A percentile compares a stretch with the other conserved stretches of the same genome.
These are phyloP conservation scores for Mesochorus sp. DNA, from an alignment of 2,888 invertebrate species.

Conservation along the genomic window DNA sequence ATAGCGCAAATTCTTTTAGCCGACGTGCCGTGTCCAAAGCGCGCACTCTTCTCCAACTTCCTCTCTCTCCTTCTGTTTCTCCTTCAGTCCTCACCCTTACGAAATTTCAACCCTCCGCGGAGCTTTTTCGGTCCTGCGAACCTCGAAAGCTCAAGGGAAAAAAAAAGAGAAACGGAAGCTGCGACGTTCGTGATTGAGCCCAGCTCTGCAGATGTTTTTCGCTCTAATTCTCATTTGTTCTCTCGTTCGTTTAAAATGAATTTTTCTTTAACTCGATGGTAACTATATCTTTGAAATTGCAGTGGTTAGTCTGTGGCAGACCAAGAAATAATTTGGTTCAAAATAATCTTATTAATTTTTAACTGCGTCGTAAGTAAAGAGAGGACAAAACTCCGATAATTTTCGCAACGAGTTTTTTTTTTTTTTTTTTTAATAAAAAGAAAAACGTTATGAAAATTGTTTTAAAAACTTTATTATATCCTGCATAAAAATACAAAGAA, in stretches of 20 bases:
- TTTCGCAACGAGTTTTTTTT: too few relatives aligned
- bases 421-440: too few relatives aligned
- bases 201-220: conserved; percentile 8
- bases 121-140: conserved; percentile 4
- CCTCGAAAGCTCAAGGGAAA: neutral
- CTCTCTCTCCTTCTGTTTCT: neutral
- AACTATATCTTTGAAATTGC: neutral
- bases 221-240: neutral
- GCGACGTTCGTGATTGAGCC: conserved; percentile 31
- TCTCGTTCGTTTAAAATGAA: neutral
- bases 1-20: conserved; percentile 68
- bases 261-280: too few relatives aligned
- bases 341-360: too few relatives aligned
- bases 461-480: too few relatives aligned
- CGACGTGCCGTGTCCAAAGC: conserved; percentile 30
- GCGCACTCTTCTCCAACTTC: conserved; percentile 6
- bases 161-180: conserved; percentile 24
- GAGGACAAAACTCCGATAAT: too few relatives aligned
- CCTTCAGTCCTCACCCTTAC: neutral
- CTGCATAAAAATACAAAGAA: too few relatives aligned
- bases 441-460: too few relatives aligned
- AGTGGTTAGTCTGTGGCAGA: too few relatives aligned
- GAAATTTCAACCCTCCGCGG: conserved; percentile 3
- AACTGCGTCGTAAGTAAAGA: too few relatives aligned
- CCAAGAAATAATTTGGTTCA: too few relatives aligned